Conservation (phyloP, 2,888 invertebrate species). For the Heliothis peltigera region DNA sequence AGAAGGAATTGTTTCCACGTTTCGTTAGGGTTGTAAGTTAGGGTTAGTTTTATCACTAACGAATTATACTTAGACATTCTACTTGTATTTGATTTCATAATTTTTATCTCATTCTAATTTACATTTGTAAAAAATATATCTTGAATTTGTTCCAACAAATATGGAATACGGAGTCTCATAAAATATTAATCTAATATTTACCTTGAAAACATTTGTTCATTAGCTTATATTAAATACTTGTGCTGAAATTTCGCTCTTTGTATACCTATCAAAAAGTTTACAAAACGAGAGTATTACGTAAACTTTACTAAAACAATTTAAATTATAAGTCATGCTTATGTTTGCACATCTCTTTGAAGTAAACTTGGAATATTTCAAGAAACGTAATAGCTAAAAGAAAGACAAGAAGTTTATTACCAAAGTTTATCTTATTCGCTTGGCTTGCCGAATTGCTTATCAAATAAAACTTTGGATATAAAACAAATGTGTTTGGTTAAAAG, state of each 20-base stretch:
- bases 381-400: conserved; percentile 50
- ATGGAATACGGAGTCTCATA: not conserved
- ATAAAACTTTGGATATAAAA: conserved; percentile 65
- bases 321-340: conserved; percentile 52
- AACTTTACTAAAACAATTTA: conserved; percentile 50
- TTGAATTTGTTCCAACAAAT: not conserved
- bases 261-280: conserved; percentile 7
- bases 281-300: conserved; percentile 31
- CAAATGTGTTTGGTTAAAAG: conserved; percentile 53
- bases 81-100: conserved; percentile 17
- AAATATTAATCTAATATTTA: not conserved
- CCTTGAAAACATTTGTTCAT: not conserved
- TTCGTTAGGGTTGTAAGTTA: conserved; percentile 40
- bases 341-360: conserved; percentile 54
- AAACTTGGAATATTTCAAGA: conserved; percentile 54
- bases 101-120: not conserved
- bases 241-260: not conserved
- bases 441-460: conserved; percentile 64
- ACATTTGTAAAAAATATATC: not conserved
- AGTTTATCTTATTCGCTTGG: conserved; percentile 65
- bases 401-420: conserved; percentile 67
- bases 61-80: conserved; percentile 15
- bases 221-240: conserved; percentile 1
- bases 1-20: conserved; percentile 46
- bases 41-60: conserved; percentile 28